Percentiles rank a stretch among this genome's conserved stretches.
These are phyloP conservation scores for Caenorhabditis angaria DNA, from an alignment of 2,888 invertebrate genomes.

Conservation along the genomic window DNA sequence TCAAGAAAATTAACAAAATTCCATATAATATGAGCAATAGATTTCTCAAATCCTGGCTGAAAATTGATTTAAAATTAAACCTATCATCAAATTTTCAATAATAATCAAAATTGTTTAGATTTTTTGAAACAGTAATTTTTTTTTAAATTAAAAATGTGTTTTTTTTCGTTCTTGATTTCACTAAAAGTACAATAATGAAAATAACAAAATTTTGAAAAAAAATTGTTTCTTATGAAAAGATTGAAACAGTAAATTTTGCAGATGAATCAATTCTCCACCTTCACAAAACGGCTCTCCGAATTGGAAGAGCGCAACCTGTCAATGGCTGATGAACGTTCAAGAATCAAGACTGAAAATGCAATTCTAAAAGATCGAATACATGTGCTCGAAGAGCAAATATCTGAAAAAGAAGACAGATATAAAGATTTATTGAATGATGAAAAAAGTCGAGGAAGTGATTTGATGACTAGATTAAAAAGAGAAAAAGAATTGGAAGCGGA, in stretches of 20 bases:
- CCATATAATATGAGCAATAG: too few species aligned
- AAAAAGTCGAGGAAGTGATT: conserved; percentile 56
- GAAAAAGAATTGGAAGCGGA: conserved; percentile 69
- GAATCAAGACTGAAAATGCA: conserved; percentile 70
- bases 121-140: too few species aligned
- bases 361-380: conserved; percentile 68
- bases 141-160: neutral
- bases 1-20: too few species aligned
- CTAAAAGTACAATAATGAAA: neutral
- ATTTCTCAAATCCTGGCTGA: too few species aligned
- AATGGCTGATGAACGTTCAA: conserved; percentile 60
- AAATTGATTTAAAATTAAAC: too few species aligned
- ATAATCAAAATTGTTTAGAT: too few species aligned
- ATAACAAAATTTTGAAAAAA: neutral
- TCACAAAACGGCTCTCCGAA: conserved; percentile 65
- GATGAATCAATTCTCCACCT: conserved; percentile 54
- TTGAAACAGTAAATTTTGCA: conserved; percentile 40
- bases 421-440: conserved; percentile 66
- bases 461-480: conserved; percentile 55
- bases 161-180: neutral
- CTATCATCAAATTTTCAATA: too few species aligned
- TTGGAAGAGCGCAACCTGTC: conserved; percentile 65
- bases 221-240: neutral
- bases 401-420: conserved; percentile 61
- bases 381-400: conserved; percentile 66